Conservation (phyloP, 2,797 vertebrate genomes). For the Gallinago nigripennis region DNA sequence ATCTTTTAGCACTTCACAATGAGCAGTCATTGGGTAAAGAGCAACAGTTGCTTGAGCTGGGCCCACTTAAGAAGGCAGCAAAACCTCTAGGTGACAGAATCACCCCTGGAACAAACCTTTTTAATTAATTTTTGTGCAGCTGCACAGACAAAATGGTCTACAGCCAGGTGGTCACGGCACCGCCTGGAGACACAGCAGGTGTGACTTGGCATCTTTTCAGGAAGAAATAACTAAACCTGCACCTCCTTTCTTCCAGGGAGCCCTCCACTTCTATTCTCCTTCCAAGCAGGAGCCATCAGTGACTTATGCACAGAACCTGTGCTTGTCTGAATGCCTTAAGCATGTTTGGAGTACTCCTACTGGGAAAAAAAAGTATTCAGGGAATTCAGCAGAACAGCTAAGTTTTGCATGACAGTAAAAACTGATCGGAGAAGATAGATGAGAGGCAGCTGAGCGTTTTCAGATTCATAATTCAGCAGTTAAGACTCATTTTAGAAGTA, state of each 20-base stretch:
- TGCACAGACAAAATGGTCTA: constrained; percentile 12
- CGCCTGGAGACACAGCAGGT: neutral
- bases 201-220: neutral
- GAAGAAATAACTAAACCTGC: neutral
- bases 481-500: neutral
- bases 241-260: neutral
- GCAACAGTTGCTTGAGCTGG: neutral
- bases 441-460: neutral
- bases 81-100: neutral
- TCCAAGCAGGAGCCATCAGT: neutral
- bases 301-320: neutral
- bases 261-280: neutral
- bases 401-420: neutral
- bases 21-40: neutral
- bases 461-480: neutral
- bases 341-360: neutral
- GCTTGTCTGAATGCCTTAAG: neutral
- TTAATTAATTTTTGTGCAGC: constrained; percentile 14
- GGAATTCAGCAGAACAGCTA: neutral
- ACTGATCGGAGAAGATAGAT: neutral
- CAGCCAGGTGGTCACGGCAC: neutral
- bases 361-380: neutral
- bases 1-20: neutral
- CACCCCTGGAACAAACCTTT: neutral
- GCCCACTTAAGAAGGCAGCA: neutral